Evolutionary conservation across 2,888 invertebrate genomes (phyloP).

Genomic region (Ecliptopera silaceata): DNA sequence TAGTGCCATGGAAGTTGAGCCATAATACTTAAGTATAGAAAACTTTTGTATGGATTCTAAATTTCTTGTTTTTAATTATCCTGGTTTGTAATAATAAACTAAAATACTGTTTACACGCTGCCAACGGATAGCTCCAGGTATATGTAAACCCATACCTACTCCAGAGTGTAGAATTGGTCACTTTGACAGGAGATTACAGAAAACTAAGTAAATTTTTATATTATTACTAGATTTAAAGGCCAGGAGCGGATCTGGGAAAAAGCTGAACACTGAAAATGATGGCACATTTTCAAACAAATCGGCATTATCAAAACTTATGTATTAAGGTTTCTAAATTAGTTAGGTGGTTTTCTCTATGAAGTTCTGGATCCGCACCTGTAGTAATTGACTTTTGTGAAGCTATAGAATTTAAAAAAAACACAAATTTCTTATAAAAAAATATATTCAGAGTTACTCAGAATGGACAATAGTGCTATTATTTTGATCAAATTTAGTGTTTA

Average conservation of each 20-base stretch:
- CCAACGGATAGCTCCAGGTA: slow-evolving; percentile 33
- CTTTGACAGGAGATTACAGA: slow-evolving; percentile 22
- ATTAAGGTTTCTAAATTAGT: slow-evolving; percentile 9
- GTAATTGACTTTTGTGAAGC: slow-evolving; percentile 5
- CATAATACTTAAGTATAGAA: no score
- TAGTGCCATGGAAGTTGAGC: no score
- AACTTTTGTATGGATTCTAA: no score
- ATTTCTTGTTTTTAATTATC: no score
- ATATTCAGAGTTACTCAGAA: not conserved
- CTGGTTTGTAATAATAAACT: not conserved
- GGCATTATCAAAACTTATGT: not conserved
- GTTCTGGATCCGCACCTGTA: slow-evolving; percentile 29
- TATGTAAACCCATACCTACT: slow-evolving; percentile 18
- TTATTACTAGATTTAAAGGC: slow-evolving; percentile 8
- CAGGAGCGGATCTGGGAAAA: slow-evolving; percentile 28
- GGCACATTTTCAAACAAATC: slow-evolving; percentile 13
- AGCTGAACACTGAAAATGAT: slow-evolving; percentile 4
- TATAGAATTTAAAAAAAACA: not conserved
- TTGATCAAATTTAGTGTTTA: not conserved
- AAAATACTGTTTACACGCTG: slow-evolving; percentile 24
- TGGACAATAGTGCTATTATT: not conserved
- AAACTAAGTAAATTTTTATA: slow-evolving; percentile 29
- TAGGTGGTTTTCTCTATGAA: slow-evolving; percentile 1
- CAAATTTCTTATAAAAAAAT: not conserved
- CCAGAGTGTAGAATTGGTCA: slow-evolving; percentile 26